phyloP scores from a whole-genome alignment of 2,113 vertebrate species.

The Cryptomyrus ogoouensis region DNA sequence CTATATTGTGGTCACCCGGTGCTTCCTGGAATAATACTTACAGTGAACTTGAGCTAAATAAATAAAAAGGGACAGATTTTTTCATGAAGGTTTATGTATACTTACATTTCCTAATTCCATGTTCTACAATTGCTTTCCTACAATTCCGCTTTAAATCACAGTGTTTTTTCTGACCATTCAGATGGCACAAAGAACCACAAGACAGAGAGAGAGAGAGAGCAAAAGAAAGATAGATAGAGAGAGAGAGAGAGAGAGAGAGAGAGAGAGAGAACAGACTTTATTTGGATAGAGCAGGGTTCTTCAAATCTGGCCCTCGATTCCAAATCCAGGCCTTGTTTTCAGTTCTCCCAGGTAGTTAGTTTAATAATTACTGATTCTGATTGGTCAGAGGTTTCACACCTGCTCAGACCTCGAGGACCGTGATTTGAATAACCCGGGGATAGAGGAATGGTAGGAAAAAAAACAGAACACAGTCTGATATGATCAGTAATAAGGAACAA shows the following conservation, averaged over 20 bases:
- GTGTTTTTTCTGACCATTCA: not conserved
- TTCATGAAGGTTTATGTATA: not conserved
- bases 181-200: not conserved
- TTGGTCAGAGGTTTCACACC: too few species aligned
- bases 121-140: not conserved
- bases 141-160: not conserved
- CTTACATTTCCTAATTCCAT: not conserved
- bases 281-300: not conserved
- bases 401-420: too few species aligned
- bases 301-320: too few species aligned
- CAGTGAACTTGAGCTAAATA: not conserved
- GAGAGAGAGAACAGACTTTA: not conserved
- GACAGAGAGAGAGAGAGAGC: not conserved
- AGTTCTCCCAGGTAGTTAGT: too few species aligned
- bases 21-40: not conserved
- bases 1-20: not conserved
- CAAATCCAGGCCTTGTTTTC: too few species aligned
- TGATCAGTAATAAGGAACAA: not conserved
- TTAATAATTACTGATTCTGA: too few species aligned
- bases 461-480: not conserved
- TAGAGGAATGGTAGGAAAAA: not conserved
- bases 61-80: not conserved
- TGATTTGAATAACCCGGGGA: too few species aligned
- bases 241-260: not conserved
- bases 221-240: too few species aligned